Evolutionary conservation across 2,888 invertebrate species (phyloP).

Genomic region (Xestobium rufovillosum): DNA sequence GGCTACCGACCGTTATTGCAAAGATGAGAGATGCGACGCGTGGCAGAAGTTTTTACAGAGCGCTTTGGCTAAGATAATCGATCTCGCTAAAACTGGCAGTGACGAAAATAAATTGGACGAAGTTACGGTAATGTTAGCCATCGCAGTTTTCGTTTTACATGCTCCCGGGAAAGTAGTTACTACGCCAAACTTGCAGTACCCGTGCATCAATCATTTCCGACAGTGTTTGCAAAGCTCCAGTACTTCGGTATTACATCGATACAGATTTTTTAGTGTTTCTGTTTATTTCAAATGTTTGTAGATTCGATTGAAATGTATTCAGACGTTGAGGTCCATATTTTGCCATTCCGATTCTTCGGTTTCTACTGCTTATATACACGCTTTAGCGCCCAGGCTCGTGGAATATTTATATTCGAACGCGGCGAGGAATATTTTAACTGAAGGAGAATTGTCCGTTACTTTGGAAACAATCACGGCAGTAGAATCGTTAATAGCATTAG

Average conservation of each 20-base stretch:
- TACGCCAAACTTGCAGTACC: constrained; percentile 78
- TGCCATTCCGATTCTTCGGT: constrained; percentile 61
- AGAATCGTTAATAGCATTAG: constrained; percentile 65
- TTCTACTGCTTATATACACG: constrained; percentile 73
- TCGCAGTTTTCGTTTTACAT: constrained; percentile 81
- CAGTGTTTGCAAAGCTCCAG: constrained; percentile 68
- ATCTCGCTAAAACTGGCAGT: constrained; percentile 76
- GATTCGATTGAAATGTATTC: constrained; percentile 71
- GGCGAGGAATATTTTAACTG: constrained; percentile 53
- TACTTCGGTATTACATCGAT: constrained; percentile 44
- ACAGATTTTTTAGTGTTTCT: neutral
- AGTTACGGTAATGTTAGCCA: constrained; percentile 78
- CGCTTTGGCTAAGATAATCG: constrained; percentile 82
- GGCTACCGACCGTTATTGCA: constrained; percentile 57
- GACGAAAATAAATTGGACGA: constrained; percentile 74
- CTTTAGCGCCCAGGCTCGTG: constrained; percentile 69
- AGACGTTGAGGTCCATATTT: constrained; percentile 71
- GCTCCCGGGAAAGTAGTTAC: constrained; percentile 70
- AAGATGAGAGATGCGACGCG: constrained; percentile 53
- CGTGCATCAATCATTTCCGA: constrained; percentile 86
- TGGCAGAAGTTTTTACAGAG: constrained; percentile 82
- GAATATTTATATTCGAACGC: constrained; percentile 63
- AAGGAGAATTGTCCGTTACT: constrained; percentile 62
- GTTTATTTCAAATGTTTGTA: constrained; percentile 31
- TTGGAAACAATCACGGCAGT: constrained; percentile 67